Percentiles rank a stretch among this genome's conserved stretches.
These are phyloP conservation scores for Xiphorhynchus erythropygius DNA, from an alignment of 2,797 vertebrate genomes.

Conservation along the genomic window DNA sequence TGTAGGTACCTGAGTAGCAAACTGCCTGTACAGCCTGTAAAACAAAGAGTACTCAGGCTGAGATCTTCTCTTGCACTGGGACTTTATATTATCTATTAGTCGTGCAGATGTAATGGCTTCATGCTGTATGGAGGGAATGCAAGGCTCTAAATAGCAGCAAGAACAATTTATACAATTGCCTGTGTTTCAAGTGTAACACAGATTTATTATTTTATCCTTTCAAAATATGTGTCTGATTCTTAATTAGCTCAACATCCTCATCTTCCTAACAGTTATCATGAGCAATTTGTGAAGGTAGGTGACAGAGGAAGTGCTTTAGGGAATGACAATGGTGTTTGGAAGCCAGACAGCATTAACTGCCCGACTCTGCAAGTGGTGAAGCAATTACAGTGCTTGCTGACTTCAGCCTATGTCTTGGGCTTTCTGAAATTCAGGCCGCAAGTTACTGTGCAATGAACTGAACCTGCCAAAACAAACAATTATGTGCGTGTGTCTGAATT, in stretches of 20 bases:
- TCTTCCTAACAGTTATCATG: not conserved
- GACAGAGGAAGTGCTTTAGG: not conserved
- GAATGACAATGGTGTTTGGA: not conserved
- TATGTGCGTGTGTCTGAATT: not conserved
- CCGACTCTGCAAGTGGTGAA: not conserved
- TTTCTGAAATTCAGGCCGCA: not conserved
- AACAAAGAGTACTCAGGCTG: not conserved
- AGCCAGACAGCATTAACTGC: not conserved
- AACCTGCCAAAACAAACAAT: not conserved
- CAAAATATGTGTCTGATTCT: not conserved
- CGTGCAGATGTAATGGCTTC: not conserved
- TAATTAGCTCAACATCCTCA: not conserved
- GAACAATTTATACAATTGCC: not conserved
- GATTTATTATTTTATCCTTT: not conserved
- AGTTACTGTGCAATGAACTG: not conserved
- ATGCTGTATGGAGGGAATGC: not conserved
- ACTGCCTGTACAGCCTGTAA: not conserved
- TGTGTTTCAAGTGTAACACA: not conserved
- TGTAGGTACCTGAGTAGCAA: rapidly evolving
- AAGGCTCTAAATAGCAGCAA: not conserved
- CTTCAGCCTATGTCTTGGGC: not conserved
- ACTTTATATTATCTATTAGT: not conserved
- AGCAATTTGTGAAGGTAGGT: not conserved
- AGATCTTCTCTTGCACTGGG: not conserved
- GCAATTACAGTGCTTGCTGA: not conserved